Evolutionary conservation across 2,797 vertebrate species (phyloP).

Genomic region (Sebastes kiyomatsui): DNA sequence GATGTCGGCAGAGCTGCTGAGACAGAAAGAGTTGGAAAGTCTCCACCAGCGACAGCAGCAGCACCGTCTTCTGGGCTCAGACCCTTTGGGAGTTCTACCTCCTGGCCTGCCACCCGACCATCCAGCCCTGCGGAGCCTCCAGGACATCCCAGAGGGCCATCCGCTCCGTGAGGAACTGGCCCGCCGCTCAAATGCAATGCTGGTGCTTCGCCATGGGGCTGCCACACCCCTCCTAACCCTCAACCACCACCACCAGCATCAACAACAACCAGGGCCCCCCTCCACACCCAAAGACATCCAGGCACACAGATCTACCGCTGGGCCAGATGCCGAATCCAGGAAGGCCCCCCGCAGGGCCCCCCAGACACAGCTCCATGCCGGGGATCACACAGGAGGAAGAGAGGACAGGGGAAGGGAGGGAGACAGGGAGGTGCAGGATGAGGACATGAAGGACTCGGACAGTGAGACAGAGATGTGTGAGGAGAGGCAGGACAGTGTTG

Average conservation of each 20-base stretch:
- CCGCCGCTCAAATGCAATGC: conserved; percentile 89
- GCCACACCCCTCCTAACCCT: conserved; percentile 88
- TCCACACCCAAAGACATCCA: conserved; percentile 70
- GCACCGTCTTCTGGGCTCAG: conserved; percentile 86
- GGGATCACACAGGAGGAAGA: conserved; percentile 80
- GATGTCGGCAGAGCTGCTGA: conserved; percentile 94
- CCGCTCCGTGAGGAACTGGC: conserved; percentile 89
- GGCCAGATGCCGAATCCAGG: conserved; percentile 70
- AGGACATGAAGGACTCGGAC: conserved; percentile 91
- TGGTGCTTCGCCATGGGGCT: conserved; percentile 90
- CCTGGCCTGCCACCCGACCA: conserved; percentile 87
- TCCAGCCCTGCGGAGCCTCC: conserved; percentile 88
- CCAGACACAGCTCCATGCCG: conserved; percentile 60
- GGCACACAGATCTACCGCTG: conserved; percentile 57
- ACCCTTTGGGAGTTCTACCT: conserved; percentile 84
- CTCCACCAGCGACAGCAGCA: conserved; percentile 84
- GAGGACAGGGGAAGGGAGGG: conserved; percentile 79
- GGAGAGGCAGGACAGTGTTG: conserved; percentile 73
- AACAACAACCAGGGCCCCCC: conserved; percentile 67
- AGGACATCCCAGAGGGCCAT: conserved; percentile 90
- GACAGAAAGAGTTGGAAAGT: conserved; percentile 94
- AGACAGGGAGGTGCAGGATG: conserved; percentile 65
- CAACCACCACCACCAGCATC: conserved; percentile 83
- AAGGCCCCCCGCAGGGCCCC: conserved; percentile 70
- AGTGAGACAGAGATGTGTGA: conserved; percentile 83